Base-by-base conservation (phyloP, 2,888 invertebrate genomes). In the Agriopis leucophaearia region DNA sequence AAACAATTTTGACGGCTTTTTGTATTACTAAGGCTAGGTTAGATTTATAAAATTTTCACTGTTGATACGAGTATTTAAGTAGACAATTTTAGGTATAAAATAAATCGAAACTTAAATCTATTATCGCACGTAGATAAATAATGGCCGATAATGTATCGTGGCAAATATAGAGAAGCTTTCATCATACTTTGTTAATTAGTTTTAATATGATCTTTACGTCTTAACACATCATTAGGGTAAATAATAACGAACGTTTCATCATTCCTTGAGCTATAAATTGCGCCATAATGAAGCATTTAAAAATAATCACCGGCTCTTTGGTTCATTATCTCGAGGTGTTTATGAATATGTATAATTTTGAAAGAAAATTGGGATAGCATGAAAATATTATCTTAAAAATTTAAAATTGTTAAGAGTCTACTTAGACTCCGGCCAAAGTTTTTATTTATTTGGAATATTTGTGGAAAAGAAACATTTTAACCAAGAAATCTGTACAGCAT, bases 241-340 rank as follows among this genome's bases (percentile, higher is more conserved):
- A 50, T 48, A 50, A 50, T 59, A 51, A 59, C 40, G 40, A 59
- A 50, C 13, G 40, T 50, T 50, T 42, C 50, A 59, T 59, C 50
- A 59, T 51, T 42, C 40, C 12, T 42, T 48, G 40, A 42, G 50
- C 47, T 35, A 59, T 59, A 59, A 59, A 59, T 59, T 59, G 48
- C 38, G 15, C 48, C 36, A 27, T 59, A 59, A 59, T 59, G 59
- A 50, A 50, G 59, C 59, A 40, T 59, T 59, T 58, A 48, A 59
- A 59, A 50, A 59, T 59, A 59, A 59, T 40, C 50, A 18, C 50
- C 59, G 59, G 59, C 38, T 42, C 40, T 59, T 50, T 51, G 59
- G 48, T 40, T 59, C 59, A 38, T 59, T 59, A 50, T 38, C 59
- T 59, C 48, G 40, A 50, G 48, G 59, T 59, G 48, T 59, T 59